phyloP scores from a whole-genome alignment of 2,797 vertebrate genomes.

The Lacerta viridis region DNA sequence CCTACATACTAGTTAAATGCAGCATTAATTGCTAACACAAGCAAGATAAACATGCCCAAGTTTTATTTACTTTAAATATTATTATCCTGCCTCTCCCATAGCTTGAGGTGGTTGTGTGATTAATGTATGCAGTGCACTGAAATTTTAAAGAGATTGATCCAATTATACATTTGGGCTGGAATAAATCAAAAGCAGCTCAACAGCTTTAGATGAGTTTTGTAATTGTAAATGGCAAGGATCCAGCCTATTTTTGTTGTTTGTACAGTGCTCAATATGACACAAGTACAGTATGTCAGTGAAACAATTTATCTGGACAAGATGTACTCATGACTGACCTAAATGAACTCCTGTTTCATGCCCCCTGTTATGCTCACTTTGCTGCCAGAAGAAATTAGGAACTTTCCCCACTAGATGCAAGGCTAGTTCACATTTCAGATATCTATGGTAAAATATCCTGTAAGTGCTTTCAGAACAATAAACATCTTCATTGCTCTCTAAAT shows the following conservation, averaged over 20 bases:
- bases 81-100: background rate
- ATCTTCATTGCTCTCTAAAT: background rate
- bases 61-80: background rate
- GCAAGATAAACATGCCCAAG: background rate
- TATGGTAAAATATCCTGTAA: background rate
- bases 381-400: background rate
- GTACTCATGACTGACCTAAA: background rate
- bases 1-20: background rate
- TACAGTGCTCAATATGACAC: fast-evolving
- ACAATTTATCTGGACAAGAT: background rate
- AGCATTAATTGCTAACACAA: background rate
- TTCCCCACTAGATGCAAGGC: background rate
- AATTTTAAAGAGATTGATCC: background rate
- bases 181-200: background rate
- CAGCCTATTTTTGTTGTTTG: background rate
- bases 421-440: background rate
- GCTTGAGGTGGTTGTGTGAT: background rate
- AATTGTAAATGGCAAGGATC: background rate
- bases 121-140: background rate
- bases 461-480: fast-evolving
- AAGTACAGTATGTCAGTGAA: background rate
- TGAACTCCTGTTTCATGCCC: background rate
- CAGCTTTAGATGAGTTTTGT: background rate
- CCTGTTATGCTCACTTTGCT: fast-evolving
- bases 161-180: fast-evolving